phyloP scores from a whole-genome alignment of 2,113 vertebrate genomes.

The Perca flavescens region DNA sequence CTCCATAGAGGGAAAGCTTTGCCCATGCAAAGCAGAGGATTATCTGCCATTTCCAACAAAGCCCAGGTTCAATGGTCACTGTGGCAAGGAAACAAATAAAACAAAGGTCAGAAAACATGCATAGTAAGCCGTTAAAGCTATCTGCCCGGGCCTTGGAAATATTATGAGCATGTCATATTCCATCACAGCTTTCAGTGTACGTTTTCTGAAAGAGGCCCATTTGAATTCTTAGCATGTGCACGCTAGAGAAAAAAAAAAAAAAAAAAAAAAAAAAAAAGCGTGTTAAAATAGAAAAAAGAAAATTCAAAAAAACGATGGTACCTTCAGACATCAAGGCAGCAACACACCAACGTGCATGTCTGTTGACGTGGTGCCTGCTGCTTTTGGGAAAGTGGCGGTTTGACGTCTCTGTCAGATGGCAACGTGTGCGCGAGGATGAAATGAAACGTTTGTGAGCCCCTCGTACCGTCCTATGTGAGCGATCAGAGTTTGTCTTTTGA shows the following conservation, averaged over 20 bases:
- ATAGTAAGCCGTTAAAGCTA: conserved; percentile 52
- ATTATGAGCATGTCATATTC: conserved; percentile 65
- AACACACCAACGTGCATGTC: conserved; percentile 29
- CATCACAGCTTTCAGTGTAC: conserved; percentile 25
- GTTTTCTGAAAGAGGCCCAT: conserved; percentile 15
- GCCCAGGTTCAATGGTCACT: conserved; percentile 72
- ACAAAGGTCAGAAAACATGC: conserved; percentile 76
- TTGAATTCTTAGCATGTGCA: conserved; percentile 35
- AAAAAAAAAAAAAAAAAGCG: background rate
- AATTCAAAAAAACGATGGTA: background rate
- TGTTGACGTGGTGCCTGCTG: conserved; percentile 52
- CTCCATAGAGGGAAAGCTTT: conserved; percentile 32
- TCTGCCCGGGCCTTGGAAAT: conserved; percentile 53
- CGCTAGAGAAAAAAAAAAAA: background rate
- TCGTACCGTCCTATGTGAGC: conserved; percentile 22
- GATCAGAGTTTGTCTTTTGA: conserved; percentile 20
- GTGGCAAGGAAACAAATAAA: conserved; percentile 79
- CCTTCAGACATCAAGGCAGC: conserved; percentile 44
- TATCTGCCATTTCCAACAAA: conserved; percentile 73
- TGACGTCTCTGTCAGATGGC: conserved; percentile 58
- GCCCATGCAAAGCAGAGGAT: conserved; percentile 81
- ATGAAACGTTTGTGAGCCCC: conserved; percentile 38
- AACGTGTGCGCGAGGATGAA: conserved; percentile 8
- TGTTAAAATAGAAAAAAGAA: conserved; percentile 22
- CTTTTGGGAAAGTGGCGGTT: conserved; percentile 57